These are phyloP conservation scores for Argyresthia albistria DNA, from an alignment of 2,888 invertebrate genomes.

Conservation along the genomic window DNA sequence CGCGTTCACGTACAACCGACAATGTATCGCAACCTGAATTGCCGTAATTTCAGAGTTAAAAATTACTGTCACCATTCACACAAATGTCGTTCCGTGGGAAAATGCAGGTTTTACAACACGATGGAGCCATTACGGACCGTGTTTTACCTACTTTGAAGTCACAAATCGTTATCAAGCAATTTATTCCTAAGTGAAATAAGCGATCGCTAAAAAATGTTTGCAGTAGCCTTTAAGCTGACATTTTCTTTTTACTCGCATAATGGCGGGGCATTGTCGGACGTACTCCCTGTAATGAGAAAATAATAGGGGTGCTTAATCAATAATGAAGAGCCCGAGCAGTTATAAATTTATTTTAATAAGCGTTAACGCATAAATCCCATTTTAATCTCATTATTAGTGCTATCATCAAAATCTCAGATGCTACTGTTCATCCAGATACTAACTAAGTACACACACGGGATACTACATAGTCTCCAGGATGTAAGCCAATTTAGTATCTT, in stretches of 20 bases:
- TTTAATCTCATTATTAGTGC: neutral
- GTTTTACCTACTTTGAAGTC: neutral
- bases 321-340: neutral
- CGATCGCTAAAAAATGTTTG: conserved; percentile 4
- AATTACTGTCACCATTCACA: too few relatives aligned
- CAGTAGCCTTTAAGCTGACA: neutral
- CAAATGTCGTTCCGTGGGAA: conserved; percentile 1
- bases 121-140: neutral
- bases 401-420: neutral
- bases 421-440: too few relatives aligned
- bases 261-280: neutral
- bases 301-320: conserved; percentile 31
- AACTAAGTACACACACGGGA: too few relatives aligned
- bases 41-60: too few relatives aligned
- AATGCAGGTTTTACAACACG: neutral
- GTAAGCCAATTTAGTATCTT: neutral
- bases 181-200: conserved; percentile 3
- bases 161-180: conserved; percentile 2
- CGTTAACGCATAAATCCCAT: conserved; percentile 11
- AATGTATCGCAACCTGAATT: too few relatives aligned
- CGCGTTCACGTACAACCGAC: too few relatives aligned
- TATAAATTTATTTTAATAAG: conserved; percentile 5
- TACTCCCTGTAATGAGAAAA: conserved; percentile 24
- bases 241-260: neutral
- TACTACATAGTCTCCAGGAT: too few relatives aligned